A percentile compares a stretch with the other conserved stretches of the same genome.
Conservation (phyloP, 2,113 vertebrate species). For the Natator depressus region DNA sequence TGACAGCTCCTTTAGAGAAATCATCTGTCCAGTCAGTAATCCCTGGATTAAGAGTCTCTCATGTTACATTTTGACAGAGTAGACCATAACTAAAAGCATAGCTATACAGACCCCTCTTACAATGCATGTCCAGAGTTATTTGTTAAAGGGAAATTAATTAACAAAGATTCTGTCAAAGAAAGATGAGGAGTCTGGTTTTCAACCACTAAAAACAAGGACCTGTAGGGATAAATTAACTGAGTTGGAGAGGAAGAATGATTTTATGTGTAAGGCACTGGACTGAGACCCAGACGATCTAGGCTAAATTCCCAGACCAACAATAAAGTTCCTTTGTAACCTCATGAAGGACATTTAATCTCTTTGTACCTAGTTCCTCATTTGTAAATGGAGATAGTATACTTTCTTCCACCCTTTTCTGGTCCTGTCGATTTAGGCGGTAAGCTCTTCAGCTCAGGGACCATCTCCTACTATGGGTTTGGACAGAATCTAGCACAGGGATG, state of each 20-base stretch:
- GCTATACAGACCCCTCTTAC: fast-evolving
- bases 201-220: slow-evolving; percentile 33
- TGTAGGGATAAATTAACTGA: slow-evolving; percentile 30
- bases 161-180: not conserved
- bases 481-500: not conserved
- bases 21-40: not conserved
- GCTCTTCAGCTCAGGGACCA: not conserved
- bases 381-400: not conserved
- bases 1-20: not conserved
- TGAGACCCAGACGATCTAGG: not conserved
- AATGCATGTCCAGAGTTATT: not conserved
- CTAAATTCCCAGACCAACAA: not conserved
- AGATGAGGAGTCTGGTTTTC: slow-evolving; percentile 10
- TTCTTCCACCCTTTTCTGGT: not conserved
- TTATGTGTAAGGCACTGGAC: not conserved
- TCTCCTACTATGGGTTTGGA: not conserved
- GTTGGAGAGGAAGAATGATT: not conserved
- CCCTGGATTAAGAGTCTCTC: not conserved
- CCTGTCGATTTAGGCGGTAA: not conserved
- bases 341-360: not conserved
- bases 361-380: not conserved
- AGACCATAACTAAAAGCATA: fast-evolving
- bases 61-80: not conserved
- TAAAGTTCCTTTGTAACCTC: not conserved
- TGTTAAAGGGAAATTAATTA: not conserved